Base-by-base conservation (phyloP, 2,797 vertebrate species). In the Etheostoma perlongum region DNA sequence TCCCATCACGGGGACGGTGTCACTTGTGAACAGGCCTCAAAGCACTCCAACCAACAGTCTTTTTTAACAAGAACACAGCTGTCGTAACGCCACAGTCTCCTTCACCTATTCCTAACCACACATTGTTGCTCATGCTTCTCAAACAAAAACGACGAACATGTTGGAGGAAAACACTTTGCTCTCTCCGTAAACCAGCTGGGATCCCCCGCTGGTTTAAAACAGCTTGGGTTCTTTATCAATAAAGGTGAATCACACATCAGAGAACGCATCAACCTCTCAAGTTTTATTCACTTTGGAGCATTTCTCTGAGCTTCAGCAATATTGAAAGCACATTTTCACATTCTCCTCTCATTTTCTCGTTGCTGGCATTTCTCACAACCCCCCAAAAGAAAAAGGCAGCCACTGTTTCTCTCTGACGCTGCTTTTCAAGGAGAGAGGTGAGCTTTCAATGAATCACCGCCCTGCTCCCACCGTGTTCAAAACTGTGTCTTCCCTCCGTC, bases 401-500 rank as follows among this genome's bases (percentile, higher is more conserved):
- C 52, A 48, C 33, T 54, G 44, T 51, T 76, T 70, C 65, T 70
- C 71, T 72, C 46, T 69, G 36, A 47, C 23, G 19, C 65, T 83
- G 73, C 57, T 62, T 85, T 88, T 88, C 57, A 83, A 85, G 77
- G 61, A 77, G 74, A 81, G 48, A 87, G 71, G 71, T 0, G 73
- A 87, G 79, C 82, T 79, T 85, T 89, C 82, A 75, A 89, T 91
- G 89, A 92, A 91, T 92, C 88, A 85, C 48, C 74, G 72, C 13
- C 48, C 30, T 59, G 70, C 85, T 89, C 83, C 90, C 7, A 49
- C 47, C 76, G 73, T 72, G 78, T 85, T 85, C 80, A 82, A 80
- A 89, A 73, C 82, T 82, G 83, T 85, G 76, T 89, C 89, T 89
- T 81, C 74, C 55, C 89, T 87, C 78, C 84, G 85, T 93, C 92